Base-by-base conservation (phyloP, 64 coral and sea anemone species). In the Dendrophyllia cribrosa region DNA sequence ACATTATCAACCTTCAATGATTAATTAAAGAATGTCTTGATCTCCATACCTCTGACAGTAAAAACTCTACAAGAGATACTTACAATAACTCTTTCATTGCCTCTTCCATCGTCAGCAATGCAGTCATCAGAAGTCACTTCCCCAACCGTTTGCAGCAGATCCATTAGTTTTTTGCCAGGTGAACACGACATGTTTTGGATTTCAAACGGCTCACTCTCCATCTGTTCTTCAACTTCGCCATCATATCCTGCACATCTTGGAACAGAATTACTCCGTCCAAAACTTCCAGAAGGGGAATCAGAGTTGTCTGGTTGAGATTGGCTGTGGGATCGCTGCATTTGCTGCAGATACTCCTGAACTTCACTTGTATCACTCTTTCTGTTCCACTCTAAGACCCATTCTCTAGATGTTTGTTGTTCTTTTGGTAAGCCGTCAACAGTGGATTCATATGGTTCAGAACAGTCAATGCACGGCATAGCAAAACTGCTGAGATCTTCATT, bases 311-410 rank as follows among this genome's bases (percentile, higher is more conserved):
- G 85, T 4, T 94, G 88, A 8, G 95, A 97, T 53, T 88, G 93
- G 66, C 95, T 94, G 10, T 66, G 77, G 25, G 92, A 94, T 9
- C 95, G 66, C 12, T 77, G 92, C 24, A 92, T 82, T 13, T 63
- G 71, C 0, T 78, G 70, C 14, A 86, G 52, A 21, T 72, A 63
- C 22, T 75, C 66, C n/a, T 71, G 53, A 34, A 81, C 76, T 55
- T 89, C 91, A 72, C 86, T 83, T 17, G 76, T 73, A 17, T 91
- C 88, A 2, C 92, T 78, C 26, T 88, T 94, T 21, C 72, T 97
- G 68, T 91, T 83, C 95, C 95, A 97, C 49, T 97, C 92, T 58
- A 94, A 43, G 9, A 97, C 95, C 92, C 89, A 97, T n/a, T 97
- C 95, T 56, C 92, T 90, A 60, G 83, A 91, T 25, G 91, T 77